A percentile compares a stretch with the other conserved stretches of the same genome.
These are phyloP conservation scores for Simalia tracyae DNA, from an alignment of 2,797 vertebrate genomes.

Conservation along the genomic window DNA sequence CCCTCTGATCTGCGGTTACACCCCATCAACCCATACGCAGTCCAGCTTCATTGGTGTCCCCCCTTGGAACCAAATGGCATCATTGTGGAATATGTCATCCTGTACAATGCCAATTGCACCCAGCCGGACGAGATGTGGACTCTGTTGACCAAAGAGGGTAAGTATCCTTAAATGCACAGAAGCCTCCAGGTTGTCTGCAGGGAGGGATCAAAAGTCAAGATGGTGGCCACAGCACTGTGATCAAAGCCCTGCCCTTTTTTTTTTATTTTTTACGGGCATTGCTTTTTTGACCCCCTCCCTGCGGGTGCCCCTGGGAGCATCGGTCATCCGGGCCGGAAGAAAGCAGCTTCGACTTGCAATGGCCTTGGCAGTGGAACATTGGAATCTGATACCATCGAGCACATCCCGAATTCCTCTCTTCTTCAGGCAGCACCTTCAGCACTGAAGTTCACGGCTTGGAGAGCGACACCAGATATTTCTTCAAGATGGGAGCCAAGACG, in stretches of 20 bases:
- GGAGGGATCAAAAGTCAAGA: background rate
- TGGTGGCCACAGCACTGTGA: background rate
- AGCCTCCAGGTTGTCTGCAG: background rate
- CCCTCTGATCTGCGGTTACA: conserved; percentile 89
- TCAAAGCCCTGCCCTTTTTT: background rate
- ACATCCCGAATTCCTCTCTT: background rate
- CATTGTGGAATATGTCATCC: conserved; percentile 85
- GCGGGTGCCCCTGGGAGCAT: background rate
- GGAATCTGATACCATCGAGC: background rate
- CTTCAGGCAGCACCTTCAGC: conserved; percentile 85
- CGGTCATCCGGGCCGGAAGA: background rate
- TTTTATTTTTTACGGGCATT: background rate
- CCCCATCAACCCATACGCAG: conserved; percentile 83
- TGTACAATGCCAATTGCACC: conserved; percentile 86
- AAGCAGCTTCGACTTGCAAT: background rate
- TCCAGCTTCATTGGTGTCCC: conserved; percentile 92
- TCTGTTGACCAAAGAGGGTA: conserved; percentile 87
- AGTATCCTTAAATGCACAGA: conserved; percentile 12
- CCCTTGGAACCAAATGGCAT: conserved; percentile 91
- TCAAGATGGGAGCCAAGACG: conserved; percentile 92
- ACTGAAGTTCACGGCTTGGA: conserved; percentile 86
- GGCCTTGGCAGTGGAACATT: background rate
- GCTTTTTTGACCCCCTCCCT: background rate
- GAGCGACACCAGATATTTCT: conserved; percentile 89
- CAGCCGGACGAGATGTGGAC: conserved; percentile 90